Evolutionary conservation across 2,113 vertebrate species (phyloP), one percentile per base, ranked within the genome.

Genomic region (Noctilio leporinus): DNA sequence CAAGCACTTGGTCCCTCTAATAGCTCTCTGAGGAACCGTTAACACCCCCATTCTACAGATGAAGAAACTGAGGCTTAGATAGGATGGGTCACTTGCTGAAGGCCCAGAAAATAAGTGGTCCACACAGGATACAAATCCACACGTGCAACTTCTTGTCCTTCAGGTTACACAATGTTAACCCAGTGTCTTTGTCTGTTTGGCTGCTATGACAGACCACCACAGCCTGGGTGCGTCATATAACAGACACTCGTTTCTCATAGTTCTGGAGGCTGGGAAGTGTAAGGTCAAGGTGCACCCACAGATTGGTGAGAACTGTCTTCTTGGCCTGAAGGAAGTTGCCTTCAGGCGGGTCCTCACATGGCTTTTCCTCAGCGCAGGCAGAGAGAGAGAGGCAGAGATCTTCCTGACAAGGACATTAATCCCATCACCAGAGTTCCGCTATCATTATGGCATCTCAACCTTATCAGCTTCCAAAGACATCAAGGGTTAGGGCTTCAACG

Each of bases 141-240:
- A 28, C 10, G 0, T 2, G 10, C 0, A 0, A 35, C 20, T 9
- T 40, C 43, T 15, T 49, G 64, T 51, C n/a, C 24, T 59, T 17
- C 2, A 28, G 28, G 2, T 43, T 49, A 59, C 10, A 5, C 0
- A 28, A 26, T 6, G 24, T 11, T 28, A 7, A 28, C 4, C 24
- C 4, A 9, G 38, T 2, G 4, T 30, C 86, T 94, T 55, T 14
- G 47, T 53, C 73, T 87, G 30, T 20, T 57, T 10, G 7, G 40
- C 14, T 70, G 5, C 38, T 69, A 15, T 43, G 57, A 69, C 59
- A 22, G 28, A 49, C 16, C 33, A 28, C 59, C 40, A 28, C 1
- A 53, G 57, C 2, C 16, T 10, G 24, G 9, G 33, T 17, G 45
- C 20, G 22, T 62, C 40, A 35, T 72, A 10, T n/a, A 5, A 28